Conservation (phyloP, 2,888 invertebrate genomes). For the Argyresthia albistria region DNA sequence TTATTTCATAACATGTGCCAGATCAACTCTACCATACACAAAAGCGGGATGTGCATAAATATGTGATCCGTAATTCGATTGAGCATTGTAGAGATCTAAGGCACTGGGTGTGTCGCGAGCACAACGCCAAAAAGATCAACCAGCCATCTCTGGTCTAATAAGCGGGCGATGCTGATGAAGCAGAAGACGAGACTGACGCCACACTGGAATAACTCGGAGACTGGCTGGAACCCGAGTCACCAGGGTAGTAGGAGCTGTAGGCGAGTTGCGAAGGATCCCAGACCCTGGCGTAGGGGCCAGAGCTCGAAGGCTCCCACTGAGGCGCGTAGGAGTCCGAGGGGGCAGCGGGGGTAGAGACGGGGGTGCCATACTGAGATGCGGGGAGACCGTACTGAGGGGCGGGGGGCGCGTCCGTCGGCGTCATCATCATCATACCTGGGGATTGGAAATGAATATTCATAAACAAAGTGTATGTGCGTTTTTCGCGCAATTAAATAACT, state of each 20-base stretch:
- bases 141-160: conserved; percentile 16
- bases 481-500: no score
- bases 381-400: conserved; percentile 80
- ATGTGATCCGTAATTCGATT: no score
- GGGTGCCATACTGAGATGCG: conserved; percentile 66
- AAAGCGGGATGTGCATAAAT: no score
- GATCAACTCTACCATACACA: no score
- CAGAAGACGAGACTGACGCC: conserved; percentile 44
- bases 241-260: conserved; percentile 81
- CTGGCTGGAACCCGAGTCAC: conserved; percentile 72
- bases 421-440: conserved; percentile 81
- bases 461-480: neutral
- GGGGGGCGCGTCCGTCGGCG: conserved; percentile 73
- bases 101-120: no score
- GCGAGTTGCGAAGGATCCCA: conserved; percentile 82
- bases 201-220: conserved; percentile 63
- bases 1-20: no score
- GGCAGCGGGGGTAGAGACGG: conserved; percentile 66
- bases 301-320: conserved; percentile 79
- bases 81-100: no score
- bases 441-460: conserved; percentile 7
- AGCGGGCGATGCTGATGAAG: conserved; percentile 34
- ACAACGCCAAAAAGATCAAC: no score
- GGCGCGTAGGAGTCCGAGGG: conserved; percentile 82
- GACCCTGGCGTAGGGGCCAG: conserved; percentile 84